phyloP scores from a whole-genome alignment of 2,113 vertebrate genomes.

The Rhinoptilus africanus region DNA sequence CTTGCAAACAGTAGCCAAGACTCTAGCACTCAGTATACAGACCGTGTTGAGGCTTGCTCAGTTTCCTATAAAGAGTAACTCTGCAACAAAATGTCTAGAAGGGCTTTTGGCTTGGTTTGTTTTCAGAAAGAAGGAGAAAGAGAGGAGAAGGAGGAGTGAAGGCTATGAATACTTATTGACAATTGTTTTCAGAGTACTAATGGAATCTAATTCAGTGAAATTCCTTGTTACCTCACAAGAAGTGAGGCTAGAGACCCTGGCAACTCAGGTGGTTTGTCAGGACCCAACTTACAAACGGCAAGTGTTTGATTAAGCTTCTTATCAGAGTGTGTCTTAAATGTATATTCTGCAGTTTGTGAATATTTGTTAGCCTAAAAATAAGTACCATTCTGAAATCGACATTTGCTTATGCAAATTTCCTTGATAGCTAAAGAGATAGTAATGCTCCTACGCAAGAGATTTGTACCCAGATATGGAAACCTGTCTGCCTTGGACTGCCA shows the following conservation, averaged over 20 bases:
- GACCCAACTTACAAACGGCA: background rate
- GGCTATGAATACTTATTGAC: background rate
- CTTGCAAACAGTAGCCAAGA: background rate
- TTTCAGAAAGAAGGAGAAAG: background rate
- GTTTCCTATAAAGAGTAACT: background rate
- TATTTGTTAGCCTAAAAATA: background rate
- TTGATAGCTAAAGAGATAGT: background rate
- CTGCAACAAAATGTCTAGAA: background rate
- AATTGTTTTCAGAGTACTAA: background rate
- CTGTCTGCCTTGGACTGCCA: background rate
- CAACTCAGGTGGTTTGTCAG: background rate
- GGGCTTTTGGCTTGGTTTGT: background rate
- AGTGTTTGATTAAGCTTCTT: background rate
- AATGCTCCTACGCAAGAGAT: fast-evolving
- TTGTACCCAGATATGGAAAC: background rate
- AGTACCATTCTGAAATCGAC: background rate
- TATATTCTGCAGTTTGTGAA: background rate
- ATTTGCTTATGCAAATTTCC: background rate
- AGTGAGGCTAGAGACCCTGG: background rate
- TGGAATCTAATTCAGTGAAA: background rate
- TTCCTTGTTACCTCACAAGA: background rate
- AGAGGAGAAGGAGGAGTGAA: background rate
- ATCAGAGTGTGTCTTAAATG: background rate
- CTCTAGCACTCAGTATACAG: background rate
- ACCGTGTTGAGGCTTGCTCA: background rate